Evolutionary conservation across 2,888 invertebrate species (phyloP).

Genomic region (Cheilosia vernalis): DNA sequence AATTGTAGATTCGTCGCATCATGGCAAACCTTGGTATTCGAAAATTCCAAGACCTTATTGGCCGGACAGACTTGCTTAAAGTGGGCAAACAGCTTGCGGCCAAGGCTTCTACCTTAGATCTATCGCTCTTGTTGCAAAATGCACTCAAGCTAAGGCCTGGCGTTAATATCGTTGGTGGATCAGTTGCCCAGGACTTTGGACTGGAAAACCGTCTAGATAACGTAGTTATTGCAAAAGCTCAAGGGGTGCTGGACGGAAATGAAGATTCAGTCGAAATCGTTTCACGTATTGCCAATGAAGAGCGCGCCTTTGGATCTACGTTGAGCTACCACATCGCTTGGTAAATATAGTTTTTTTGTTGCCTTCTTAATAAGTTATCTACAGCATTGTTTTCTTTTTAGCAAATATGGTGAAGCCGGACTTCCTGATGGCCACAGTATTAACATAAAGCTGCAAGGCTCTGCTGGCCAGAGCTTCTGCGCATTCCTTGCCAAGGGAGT

Average conservation of each 20-base stretch:
- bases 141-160: constrained; percentile 95
- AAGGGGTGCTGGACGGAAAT: constrained; percentile 90
- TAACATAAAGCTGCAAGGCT: constrained; percentile 92
- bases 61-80: constrained; percentile 94
- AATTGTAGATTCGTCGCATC: constrained; percentile 89
- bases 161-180: constrained; percentile 95
- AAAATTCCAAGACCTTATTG: constrained; percentile 95
- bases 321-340: constrained; percentile 97
- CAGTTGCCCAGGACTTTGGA: constrained; percentile 92
- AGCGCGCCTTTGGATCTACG: constrained; percentile 96
- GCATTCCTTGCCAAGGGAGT: constrained; percentile 97
- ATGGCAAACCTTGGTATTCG: constrained; percentile 96
- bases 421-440: constrained; percentile 91
- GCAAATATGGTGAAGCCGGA: constrained; percentile 94
- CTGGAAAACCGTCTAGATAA: constrained; percentile 94
- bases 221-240: constrained; percentile 89
- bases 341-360: constrained; percentile 85
- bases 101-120: constrained; percentile 94
- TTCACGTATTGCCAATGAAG: constrained; percentile 94
- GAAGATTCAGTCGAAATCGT: constrained; percentile 88
- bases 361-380: not conserved
- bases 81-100: constrained; percentile 88
- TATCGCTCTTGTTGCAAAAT: constrained; percentile 93
- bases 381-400: constrained; percentile 80
- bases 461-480: constrained; percentile 99